phyloP scores from a whole-genome alignment of 2,888 invertebrate genomes.

The Phaedon cochleariae region DNA sequence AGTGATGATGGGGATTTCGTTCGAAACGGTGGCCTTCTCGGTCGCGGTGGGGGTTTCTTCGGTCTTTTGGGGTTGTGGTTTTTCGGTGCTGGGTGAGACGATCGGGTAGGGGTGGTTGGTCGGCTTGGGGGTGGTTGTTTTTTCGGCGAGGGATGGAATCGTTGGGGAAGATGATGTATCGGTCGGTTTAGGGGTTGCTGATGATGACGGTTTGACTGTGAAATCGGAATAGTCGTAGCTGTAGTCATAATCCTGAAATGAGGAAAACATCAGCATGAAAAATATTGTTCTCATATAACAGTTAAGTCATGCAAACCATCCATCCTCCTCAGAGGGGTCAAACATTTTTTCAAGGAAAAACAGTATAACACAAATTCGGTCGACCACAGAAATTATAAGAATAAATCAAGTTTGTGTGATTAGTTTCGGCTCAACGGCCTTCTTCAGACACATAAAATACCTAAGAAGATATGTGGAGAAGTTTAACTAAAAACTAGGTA shows the following conservation, averaged over 20 bases:
- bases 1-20: conserved; percentile 9
- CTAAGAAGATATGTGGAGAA: no score
- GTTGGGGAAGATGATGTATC: conserved; percentile 21
- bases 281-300: conserved; percentile 1
- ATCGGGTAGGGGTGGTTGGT: conserved; percentile 19
- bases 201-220: conserved; percentile 69
- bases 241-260: conserved; percentile 75
- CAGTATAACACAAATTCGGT: no score
- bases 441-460: no score
- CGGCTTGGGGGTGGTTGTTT: conserved; percentile 17
- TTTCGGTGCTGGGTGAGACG: conserved; percentile 16
- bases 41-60: conserved; percentile 14
- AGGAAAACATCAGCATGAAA: conserved; percentile 1
- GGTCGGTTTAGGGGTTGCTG: conserved; percentile 52
- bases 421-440: no score
- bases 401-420: no score
- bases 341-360: no score
- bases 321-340: not conserved
- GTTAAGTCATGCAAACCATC: no score
- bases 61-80: conserved; percentile 19
- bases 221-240: conserved; percentile 77
- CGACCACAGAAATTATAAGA: no score
- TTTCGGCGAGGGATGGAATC: conserved; percentile 12
- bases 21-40: not conserved
- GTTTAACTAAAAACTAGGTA: no score